Conservation (phyloP, 1,140 invertebrate species). For the Conopomorpha cramerella region DNA sequence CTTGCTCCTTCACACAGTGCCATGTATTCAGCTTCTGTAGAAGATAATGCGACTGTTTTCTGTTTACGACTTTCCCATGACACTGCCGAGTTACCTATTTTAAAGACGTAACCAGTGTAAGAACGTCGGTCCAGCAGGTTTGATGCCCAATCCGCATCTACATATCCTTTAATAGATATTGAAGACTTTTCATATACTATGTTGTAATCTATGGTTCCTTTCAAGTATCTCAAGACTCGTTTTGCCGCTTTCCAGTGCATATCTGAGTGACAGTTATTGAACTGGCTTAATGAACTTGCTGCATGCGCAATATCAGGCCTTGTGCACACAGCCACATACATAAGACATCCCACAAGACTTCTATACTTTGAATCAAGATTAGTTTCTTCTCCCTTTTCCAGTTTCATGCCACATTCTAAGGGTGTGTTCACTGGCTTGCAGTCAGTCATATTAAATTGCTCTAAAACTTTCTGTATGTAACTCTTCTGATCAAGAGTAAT, state of each 20-base stretch:
- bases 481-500: slow-evolving; percentile 1
- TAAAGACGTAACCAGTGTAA: slow-evolving; percentile 26
- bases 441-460: slow-evolving; percentile 1
- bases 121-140: slow-evolving; percentile 15
- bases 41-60: slow-evolving; percentile 23
- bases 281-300: neutral
- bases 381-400: neutral
- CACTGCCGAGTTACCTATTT: slow-evolving; percentile 13
- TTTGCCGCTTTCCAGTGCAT: slow-evolving; percentile 4
- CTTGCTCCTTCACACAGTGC: slow-evolving; percentile 13
- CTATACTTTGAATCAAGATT: neutral
- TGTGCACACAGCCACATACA: neutral
- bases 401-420: neutral
- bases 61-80: slow-evolving; percentile 27
- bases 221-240: slow-evolving; percentile 2
- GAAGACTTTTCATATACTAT: slow-evolving; percentile 1
- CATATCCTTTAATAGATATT: slow-evolving; percentile 9
- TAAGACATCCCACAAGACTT: neutral
- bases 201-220: slow-evolving; percentile 2
- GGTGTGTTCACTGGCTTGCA: neutral
- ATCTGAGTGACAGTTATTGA: neutral
- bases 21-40: slow-evolving; percentile 35
- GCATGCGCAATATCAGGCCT: neutral
- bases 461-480: neutral
- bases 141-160: slow-evolving; percentile 29